A percentile compares a stretch with the other conserved stretches of the same genome.
Conservation (phyloP, 2,797 vertebrate genomes). For the Acanthurus leucopareius region DNA sequence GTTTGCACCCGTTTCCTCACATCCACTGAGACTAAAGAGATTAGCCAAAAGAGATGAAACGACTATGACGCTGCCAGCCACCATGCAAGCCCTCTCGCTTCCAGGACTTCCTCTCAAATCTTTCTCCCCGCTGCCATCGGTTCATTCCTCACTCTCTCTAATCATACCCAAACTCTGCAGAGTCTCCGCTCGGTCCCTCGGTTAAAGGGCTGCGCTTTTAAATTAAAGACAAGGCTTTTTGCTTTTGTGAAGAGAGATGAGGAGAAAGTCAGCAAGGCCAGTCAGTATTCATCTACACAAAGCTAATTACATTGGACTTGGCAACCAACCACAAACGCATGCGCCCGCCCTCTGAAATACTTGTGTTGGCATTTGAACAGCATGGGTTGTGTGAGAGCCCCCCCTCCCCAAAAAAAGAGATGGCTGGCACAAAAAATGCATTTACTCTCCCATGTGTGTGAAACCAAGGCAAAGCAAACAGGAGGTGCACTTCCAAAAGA, state of each 20-base stretch:
- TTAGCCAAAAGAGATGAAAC: slow-evolving; percentile 64
- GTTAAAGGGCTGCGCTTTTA: slow-evolving; percentile 47
- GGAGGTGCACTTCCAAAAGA: background rate
- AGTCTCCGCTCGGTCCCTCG: slow-evolving; percentile 29
- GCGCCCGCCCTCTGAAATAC: slow-evolving; percentile 34
- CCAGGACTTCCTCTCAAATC: slow-evolving; percentile 61
- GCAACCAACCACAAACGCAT: slow-evolving; percentile 45
- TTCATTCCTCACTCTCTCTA: slow-evolving; percentile 63
- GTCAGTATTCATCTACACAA: slow-evolving; percentile 60
- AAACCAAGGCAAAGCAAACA: slow-evolving; percentile 14
- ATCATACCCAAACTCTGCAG: slow-evolving; percentile 50
- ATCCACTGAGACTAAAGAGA: slow-evolving; percentile 69
- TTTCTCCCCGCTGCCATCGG: slow-evolving; percentile 41
- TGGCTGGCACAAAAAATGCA: slow-evolving; percentile 11
- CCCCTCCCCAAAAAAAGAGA: background rate
- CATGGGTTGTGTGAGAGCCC: slow-evolving; percentile 5
- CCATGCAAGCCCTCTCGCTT: slow-evolving; percentile 40
- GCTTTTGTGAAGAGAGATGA: slow-evolving; percentile 43
- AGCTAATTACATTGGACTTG: slow-evolving; percentile 71
- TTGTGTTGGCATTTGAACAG: slow-evolving; percentile 34
- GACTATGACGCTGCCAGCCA: slow-evolving; percentile 58
- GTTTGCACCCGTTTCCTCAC: slow-evolving; percentile 59
- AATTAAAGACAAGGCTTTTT: slow-evolving; percentile 55
- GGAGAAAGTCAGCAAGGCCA: slow-evolving; percentile 47
- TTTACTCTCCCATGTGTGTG: slow-evolving; percentile 5